Evolutionary conservation across 1,140 invertebrate genomes (phyloP).

Genomic region (Latrodectus geometricus): DNA sequence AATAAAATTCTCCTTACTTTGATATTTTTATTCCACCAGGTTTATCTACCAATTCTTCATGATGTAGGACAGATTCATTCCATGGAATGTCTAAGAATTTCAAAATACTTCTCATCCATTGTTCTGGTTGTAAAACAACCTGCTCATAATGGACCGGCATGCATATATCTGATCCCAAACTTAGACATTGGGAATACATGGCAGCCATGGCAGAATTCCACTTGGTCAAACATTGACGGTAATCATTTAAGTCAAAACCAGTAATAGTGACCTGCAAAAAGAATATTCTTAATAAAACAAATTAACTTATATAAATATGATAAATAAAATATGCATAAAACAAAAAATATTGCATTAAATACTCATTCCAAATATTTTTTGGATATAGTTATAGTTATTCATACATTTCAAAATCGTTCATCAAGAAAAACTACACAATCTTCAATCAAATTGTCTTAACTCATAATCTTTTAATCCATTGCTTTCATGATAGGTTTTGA

Average conservation of each 20-base stretch:
- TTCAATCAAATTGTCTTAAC: too few relatives aligned
- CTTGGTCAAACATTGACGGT: constrained; percentile 92
- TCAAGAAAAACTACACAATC: too few relatives aligned
- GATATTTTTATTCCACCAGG: constrained; percentile 86
- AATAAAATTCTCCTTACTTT: constrained; percentile 78
- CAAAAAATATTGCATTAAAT: neutral
- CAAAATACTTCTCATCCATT: constrained; percentile 90
- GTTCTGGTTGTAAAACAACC: constrained; percentile 90
- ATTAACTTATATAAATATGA: too few relatives aligned
- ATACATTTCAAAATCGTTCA: too few relatives aligned
- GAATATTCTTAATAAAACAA: constrained; percentile 16
- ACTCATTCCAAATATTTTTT: too few relatives aligned
- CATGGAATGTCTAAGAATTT: constrained; percentile 93
- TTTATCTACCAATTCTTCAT: constrained; percentile 97
- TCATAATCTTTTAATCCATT: too few relatives aligned
- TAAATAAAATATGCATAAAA: neutral
- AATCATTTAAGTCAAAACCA: constrained; percentile 94
- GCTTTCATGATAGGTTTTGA: too few relatives aligned
- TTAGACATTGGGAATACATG: constrained; percentile 94
- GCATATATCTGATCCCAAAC: constrained; percentile 83
- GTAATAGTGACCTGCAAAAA: constrained; percentile 89
- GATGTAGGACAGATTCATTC: constrained; percentile 96
- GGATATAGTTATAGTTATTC: too few relatives aligned
- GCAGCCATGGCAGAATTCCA: constrained; percentile 95
- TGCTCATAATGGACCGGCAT: constrained; percentile 96